These are phyloP conservation scores for Eupithecia inturbata DNA, from an alignment of 2,888 invertebrate genomes.

Conservation along the genomic window DNA sequence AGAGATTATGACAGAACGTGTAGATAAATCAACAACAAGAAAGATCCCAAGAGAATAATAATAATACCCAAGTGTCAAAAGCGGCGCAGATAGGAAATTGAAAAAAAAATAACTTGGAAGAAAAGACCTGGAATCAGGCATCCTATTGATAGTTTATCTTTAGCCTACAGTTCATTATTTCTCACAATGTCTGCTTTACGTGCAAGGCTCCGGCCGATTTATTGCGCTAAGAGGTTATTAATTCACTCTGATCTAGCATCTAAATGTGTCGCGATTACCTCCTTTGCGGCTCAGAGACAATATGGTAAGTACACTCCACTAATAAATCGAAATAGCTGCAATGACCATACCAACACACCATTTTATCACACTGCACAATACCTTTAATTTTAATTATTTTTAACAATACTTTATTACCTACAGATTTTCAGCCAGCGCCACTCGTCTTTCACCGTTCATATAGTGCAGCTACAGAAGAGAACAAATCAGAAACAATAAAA, in stretches of 20 bases:
- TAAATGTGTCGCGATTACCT: conserved; percentile 52
- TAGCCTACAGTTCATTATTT: background rate
- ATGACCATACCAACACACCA: background rate
- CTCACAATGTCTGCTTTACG: conserved; percentile 67
- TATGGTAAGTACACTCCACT: conserved; percentile 29
- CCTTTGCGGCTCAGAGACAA: conserved; percentile 40
- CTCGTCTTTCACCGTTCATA: conserved; percentile 47
- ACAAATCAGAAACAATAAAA: conserved; percentile 38
- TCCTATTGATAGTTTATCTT: background rate
- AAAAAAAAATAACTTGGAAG: background rate
- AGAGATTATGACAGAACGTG: no score
- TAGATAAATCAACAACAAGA: no score
- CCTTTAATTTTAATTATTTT: background rate
- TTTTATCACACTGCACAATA: background rate
- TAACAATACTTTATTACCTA: conserved; percentile 2
- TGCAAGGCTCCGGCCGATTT: conserved; percentile 57
- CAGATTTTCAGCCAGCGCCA: conserved; percentile 38
- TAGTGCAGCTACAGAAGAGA: conserved; percentile 62
- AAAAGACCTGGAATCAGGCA: background rate
- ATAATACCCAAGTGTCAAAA: no score
- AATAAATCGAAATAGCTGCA: background rate
- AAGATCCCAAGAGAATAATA: no score
- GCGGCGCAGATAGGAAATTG: background rate
- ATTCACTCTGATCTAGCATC: conserved; percentile 54
- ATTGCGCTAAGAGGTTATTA: conserved; percentile 63